phyloP scores from a whole-genome alignment of 2,113 vertebrate species.

The Romanogobio albipinnatus region DNA sequence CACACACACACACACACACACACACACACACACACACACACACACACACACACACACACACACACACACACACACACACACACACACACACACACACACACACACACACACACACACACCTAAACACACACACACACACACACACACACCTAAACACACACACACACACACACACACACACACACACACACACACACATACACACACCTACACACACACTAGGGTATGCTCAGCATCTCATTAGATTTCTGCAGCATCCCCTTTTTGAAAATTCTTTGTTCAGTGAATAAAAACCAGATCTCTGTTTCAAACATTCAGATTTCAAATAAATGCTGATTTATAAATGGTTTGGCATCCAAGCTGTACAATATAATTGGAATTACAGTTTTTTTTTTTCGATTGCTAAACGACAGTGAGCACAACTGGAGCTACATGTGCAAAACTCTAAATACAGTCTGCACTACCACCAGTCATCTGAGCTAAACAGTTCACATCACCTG shows the following conservation, averaged over 20 bases:
- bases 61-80: too few relatives aligned
- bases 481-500: too few relatives aligned
- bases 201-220: neutral
- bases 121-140: neutral
- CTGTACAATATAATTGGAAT: neutral
- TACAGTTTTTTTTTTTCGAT: too few relatives aligned
- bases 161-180: neutral
- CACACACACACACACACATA: constrained; percentile 12
- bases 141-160: constrained; percentile 19
- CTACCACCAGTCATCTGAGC: too few relatives aligned
- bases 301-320: neutral
- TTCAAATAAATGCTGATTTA: neutral
- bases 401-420: too few relatives aligned
- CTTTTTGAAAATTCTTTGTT: neutral
- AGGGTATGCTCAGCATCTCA: constrained; percentile 8
- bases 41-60: constrained; percentile 1
- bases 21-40: too few relatives aligned
- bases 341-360: neutral
- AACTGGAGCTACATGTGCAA: too few relatives aligned
- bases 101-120: neutral
- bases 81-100: neutral
- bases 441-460: too few relatives aligned
- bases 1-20: constrained; percentile 2
- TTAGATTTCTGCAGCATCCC: neutral
- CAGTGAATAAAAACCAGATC: neutral